phyloP scores from a whole-genome alignment of 2,888 invertebrate genomes.

The Amblyjoppa fuscipennis region DNA sequence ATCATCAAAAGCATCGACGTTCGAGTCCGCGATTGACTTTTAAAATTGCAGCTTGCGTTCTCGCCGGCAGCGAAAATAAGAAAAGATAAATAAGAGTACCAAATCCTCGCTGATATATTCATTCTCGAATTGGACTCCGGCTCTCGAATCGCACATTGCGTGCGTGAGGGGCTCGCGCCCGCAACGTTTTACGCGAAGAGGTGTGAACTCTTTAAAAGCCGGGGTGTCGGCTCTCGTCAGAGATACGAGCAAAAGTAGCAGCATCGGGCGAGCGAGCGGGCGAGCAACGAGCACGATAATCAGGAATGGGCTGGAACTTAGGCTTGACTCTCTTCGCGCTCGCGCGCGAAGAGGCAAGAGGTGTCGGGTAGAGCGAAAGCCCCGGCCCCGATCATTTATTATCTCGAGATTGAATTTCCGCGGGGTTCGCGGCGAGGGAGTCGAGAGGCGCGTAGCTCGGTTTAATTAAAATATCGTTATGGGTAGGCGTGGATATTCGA shows the following conservation, averaged over 20 bases:
- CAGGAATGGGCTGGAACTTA: slow-evolving; percentile 48
- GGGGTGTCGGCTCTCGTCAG: slow-evolving; percentile 69
- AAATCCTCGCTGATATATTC: slow-evolving; percentile 19
- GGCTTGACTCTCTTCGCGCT: slow-evolving; percentile 65
- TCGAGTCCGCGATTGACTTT: not conserved
- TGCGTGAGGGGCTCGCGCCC: slow-evolving; percentile 8
- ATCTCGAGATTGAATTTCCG: slow-evolving; percentile 85
- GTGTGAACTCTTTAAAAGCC: slow-evolving; percentile 82
- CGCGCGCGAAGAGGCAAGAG: slow-evolving; percentile 82
- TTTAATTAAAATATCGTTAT: slow-evolving; percentile 86
- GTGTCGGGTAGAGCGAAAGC: slow-evolving; percentile 80
- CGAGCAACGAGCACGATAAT: slow-evolving; percentile 40
- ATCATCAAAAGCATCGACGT: not conserved
- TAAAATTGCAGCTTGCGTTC: not conserved
- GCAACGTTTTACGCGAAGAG: slow-evolving; percentile 69
- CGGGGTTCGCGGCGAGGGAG: slow-evolving; percentile 71
- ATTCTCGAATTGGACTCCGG: slow-evolving; percentile 10
- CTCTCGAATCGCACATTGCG: slow-evolving; percentile 37
- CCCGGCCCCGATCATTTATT: slow-evolving; percentile 84
- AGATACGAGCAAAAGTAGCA: slow-evolving; percentile 52
- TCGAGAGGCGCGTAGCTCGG: slow-evolving; percentile 75
- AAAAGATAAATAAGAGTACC: not conserved
- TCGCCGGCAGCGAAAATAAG: not conserved
- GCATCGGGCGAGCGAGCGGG: not conserved
- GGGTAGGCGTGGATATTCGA: slow-evolving; percentile 84